These are phyloP conservation scores for Porites lutea DNA, from an alignment of 64 coral and sea anemone species.

Conservation along the genomic window DNA sequence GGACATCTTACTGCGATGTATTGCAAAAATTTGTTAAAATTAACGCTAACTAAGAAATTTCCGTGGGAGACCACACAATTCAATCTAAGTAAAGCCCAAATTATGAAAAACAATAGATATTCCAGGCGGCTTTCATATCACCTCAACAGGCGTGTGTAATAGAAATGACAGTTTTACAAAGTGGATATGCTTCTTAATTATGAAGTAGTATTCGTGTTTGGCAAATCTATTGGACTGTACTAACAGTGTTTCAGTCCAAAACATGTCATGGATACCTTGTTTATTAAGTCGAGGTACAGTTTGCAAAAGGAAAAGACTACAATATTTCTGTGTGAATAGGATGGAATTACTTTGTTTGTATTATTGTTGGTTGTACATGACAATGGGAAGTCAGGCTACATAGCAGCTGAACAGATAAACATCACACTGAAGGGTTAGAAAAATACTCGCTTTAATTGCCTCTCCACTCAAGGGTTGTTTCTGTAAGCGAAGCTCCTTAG, in stretches of 20 bases:
- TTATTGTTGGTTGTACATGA: neutral
- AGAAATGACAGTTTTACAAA: slow-evolving; percentile 40
- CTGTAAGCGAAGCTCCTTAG: neutral
- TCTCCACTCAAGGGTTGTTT: slow-evolving; percentile 28
- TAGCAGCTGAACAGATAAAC: slow-evolving; percentile 20
- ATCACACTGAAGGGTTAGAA: neutral
- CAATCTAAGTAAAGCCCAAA: neutral
- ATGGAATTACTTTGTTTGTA: slow-evolving; percentile 39
- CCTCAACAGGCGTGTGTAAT: neutral
- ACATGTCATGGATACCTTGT: neutral
- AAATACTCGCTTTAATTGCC: neutral
- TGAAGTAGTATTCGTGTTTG: slow-evolving; percentile 28
- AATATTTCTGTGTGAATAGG: slow-evolving; percentile 17
- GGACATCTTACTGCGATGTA: neutral
- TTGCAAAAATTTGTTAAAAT: neutral
- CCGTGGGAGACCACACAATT: neutral
- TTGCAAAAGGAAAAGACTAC: slow-evolving; percentile 24
- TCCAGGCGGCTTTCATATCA: slow-evolving; percentile 7
- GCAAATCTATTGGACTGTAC: neutral
- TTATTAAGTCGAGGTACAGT: slow-evolving; percentile 15
- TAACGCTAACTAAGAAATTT: neutral
- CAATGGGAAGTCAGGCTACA: neutral
- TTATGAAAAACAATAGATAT: neutral
- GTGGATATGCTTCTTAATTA: slow-evolving; percentile 23
- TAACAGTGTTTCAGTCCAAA: neutral